Percentiles rank a stretch among this genome's conserved stretches.
phyloP scores from a whole-genome alignment of 2,113 vertebrate genomes.

The Lasiurus borealis region DNA sequence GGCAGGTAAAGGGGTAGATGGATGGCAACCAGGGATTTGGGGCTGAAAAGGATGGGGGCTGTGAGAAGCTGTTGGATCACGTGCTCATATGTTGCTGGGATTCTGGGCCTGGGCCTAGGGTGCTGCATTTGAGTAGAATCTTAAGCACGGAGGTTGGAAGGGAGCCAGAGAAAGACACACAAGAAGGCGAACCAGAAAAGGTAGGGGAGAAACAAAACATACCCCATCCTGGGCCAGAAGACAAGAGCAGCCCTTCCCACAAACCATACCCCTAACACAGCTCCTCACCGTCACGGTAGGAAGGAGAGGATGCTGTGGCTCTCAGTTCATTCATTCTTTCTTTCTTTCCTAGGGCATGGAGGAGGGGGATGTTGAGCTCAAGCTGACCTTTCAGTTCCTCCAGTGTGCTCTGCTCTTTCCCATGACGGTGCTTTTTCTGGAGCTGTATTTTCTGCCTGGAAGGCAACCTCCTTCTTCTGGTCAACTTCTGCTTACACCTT shows the following conservation, averaged over 20 bases:
- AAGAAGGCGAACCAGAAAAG: not conserved
- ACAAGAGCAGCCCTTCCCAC: not conserved
- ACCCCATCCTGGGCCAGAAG: not conserved
- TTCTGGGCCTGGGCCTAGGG: not conserved
- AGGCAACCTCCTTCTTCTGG: not conserved
- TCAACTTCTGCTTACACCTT: not conserved
- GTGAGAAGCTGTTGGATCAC: not conserved
- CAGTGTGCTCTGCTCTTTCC: not conserved
- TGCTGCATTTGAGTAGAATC: not conserved
- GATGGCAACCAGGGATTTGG: not conserved
- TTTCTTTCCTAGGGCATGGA: not conserved
- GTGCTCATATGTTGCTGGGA: not conserved
- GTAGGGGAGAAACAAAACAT: not conserved
- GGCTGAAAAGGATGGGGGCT: not conserved
- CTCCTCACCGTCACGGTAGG: accelerated
- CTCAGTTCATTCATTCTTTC: not conserved
- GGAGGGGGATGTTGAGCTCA: no score
- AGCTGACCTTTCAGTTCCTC: not conserved
- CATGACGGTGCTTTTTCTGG: not conserved
- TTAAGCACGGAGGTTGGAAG: not conserved
- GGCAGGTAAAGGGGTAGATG: slow-evolving; percentile 31
- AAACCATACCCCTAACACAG: not conserved
- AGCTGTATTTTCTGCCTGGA: not conserved
- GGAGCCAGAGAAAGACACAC: not conserved
- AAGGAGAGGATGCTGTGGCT: not conserved